A percentile compares a stretch with the other conserved stretches of the same genome.
phyloP scores from a whole-genome alignment of 1,140 invertebrate genomes.

The Drosophila willistoni region DNA sequence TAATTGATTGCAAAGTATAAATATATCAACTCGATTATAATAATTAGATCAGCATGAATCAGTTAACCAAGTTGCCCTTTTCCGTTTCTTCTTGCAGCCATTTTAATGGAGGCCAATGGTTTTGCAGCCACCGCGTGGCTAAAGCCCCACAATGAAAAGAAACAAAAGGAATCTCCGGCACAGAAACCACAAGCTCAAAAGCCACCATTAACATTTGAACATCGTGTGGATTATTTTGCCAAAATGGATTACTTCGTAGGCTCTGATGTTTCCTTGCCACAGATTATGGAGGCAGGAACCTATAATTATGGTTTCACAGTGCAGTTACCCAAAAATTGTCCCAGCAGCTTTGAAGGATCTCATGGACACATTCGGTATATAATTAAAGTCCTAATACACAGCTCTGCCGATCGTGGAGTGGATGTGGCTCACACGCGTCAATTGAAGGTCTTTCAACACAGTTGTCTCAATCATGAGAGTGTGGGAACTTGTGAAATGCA shows the following conservation, averaged over 20 bases:
- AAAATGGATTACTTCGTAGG: constrained; percentile 76
- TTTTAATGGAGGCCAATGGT: constrained; percentile 64
- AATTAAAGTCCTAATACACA: constrained; percentile 86
- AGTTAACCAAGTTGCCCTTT: background rate
- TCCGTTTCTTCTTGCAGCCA: constrained; percentile 30
- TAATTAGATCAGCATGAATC: constrained; percentile 5
- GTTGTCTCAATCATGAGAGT: constrained; percentile 83
- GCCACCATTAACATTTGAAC: constrained; percentile 38
- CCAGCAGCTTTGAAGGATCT: constrained; percentile 88
- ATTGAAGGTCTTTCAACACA: constrained; percentile 87
- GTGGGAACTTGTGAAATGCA: constrained; percentile 28
- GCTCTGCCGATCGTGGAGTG: constrained; percentile 87
- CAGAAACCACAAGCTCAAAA: constrained; percentile 19
- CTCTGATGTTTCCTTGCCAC: constrained; percentile 61
- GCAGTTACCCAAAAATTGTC: constrained; percentile 85
- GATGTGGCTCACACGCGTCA: constrained; percentile 86
- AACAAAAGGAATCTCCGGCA: constrained; percentile 27
- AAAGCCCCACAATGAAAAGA: constrained; percentile 42
- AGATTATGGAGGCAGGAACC: constrained; percentile 82
- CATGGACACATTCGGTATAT: constrained; percentile 88
- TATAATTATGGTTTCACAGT: constrained; percentile 86
- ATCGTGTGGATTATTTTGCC: constrained; percentile 73
- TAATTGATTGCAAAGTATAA: background rate
- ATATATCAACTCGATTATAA: too few species aligned
- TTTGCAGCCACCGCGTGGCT: constrained; percentile 63